These are phyloP conservation scores for Machimus rusticus DNA, from an alignment of 2,888 invertebrate genomes.

Conservation along the genomic window DNA sequence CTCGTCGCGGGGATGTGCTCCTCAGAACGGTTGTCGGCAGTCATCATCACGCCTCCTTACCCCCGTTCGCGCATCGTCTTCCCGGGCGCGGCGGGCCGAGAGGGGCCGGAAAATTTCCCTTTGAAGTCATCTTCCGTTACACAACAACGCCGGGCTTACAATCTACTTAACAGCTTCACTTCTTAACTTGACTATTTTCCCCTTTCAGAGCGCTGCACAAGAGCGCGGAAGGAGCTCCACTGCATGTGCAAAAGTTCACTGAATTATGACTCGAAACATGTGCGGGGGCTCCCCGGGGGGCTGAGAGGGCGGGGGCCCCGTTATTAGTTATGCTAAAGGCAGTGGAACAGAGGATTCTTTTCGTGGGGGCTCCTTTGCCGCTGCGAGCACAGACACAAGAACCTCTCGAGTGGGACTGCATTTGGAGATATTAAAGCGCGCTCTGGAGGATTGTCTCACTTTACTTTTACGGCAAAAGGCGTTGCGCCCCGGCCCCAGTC, in stretches of 20 bases:
- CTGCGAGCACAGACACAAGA: constrained; percentile 2
- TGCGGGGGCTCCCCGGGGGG: not conserved
- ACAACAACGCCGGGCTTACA: constrained; percentile 29
- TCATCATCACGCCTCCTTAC: constrained; percentile 31
- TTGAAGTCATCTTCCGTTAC: constrained; percentile 37
- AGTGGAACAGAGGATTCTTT: constrained; percentile 26
- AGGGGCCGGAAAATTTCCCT: constrained; percentile 32
- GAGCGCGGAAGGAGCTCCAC: constrained; percentile 11
- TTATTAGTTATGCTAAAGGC: constrained; percentile 36
- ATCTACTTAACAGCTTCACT: constrained; percentile 40
- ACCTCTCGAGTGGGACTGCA: constrained; percentile 19
- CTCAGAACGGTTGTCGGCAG: not conserved
- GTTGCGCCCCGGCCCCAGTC: not conserved
- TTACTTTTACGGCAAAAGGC: not conserved
- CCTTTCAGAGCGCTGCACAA: constrained; percentile 17
- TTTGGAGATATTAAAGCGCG: constrained; percentile 26
- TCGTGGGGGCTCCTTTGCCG: not conserved
- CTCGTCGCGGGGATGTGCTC: not conserved
- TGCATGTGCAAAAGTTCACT: constrained; percentile 35
- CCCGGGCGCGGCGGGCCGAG: not conserved
- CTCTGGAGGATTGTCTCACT: constrained; percentile 6
- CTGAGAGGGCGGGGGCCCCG: not conserved
- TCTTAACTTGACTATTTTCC: constrained; percentile 38
- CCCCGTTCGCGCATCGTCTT: not conserved
- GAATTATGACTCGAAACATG: constrained; percentile 35